Evolutionary conservation across 2,888 invertebrate species (phyloP), one percentile per base, ranked within the genome.

Genomic region (Drosophila anomalata): DNA sequence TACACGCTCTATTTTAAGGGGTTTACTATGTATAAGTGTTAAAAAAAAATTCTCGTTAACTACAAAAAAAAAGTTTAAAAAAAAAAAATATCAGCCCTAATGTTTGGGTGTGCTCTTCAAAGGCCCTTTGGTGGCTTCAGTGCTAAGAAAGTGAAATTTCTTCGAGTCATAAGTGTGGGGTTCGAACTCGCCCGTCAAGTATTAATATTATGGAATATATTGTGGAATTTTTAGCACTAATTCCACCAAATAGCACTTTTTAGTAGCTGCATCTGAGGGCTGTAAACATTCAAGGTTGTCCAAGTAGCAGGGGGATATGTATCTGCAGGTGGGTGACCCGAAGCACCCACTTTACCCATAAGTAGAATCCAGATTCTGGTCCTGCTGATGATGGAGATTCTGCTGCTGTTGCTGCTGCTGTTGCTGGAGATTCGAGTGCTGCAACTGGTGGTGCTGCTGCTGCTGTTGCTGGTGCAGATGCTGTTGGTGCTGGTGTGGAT

Each of bases 341-440:
- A 1, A 2, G 6, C 9, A 6, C 5, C 55, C 22, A 7, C 4
- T 56, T 51, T 79, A 83, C 58, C 66, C 78, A 55, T 58, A 80
- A 50, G 47, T 24, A 39, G 52, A 75, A 47, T 78, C 81, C 22
- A 57, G 59, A 8, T 79, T 73, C 29, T 57, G 55, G 17, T 75
- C 75, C 31, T 56, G 50, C 20, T 75, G 67, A 12, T 73, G 58
- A 17, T 76, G 62, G n/a, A 48, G 65, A 11, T 71, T 41, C 3
- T 63, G 65, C 0, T 59, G 48, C 12, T 3, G 48, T 5, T 3
- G 14, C 14, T 69, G 52, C n/a, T 61, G 55, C 11, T 70, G 63
- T n/a, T 50, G 55, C 0, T 42, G 17, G 5, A 41, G 47, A 2
- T 39, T 12, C 22, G 52, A 17, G 1, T 56, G 53, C 6, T 20